Evolutionary conservation across 1,140 invertebrate genomes (phyloP).

Genomic region (Mya arenaria): DNA sequence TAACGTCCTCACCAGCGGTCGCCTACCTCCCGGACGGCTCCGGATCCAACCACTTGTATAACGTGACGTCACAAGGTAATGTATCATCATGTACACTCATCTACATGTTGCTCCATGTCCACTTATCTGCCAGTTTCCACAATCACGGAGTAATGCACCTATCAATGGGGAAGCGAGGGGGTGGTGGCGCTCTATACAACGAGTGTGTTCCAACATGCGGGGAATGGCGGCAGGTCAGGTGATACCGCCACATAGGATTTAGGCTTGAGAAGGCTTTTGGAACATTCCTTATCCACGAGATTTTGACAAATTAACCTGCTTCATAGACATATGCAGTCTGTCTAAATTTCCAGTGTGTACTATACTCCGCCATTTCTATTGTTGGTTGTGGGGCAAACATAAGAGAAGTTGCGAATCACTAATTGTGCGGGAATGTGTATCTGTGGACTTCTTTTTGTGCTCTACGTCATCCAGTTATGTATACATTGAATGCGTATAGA

Average conservation of each 20-base stretch:
- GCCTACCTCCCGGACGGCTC: slow-evolving; percentile 40
- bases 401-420: too few species aligned
- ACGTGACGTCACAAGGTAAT: slow-evolving; percentile 33
- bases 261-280: too few species aligned
- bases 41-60: slow-evolving; percentile 8
- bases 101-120: neutral
- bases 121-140: neutral
- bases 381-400: too few species aligned
- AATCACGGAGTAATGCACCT: neutral
- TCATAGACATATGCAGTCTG: too few species aligned
- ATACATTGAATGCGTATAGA: too few species aligned
- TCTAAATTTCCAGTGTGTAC: too few species aligned
- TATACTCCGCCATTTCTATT: too few species aligned
- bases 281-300: too few species aligned
- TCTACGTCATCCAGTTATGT: too few species aligned
- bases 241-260: neutral
- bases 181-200: neutral
- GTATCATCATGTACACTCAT: neutral
- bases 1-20: neutral
- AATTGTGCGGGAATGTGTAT: too few species aligned
- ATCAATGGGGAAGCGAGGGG: neutral
- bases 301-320: too few species aligned
- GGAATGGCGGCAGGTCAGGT: neutral
- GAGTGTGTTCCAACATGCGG: neutral
- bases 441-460: too few species aligned